A percentile compares a stretch with the other conserved stretches of the same genome.
phyloP scores from a whole-genome alignment of 2,797 vertebrate species.

The Melanotaenia maccullochi region DNA sequence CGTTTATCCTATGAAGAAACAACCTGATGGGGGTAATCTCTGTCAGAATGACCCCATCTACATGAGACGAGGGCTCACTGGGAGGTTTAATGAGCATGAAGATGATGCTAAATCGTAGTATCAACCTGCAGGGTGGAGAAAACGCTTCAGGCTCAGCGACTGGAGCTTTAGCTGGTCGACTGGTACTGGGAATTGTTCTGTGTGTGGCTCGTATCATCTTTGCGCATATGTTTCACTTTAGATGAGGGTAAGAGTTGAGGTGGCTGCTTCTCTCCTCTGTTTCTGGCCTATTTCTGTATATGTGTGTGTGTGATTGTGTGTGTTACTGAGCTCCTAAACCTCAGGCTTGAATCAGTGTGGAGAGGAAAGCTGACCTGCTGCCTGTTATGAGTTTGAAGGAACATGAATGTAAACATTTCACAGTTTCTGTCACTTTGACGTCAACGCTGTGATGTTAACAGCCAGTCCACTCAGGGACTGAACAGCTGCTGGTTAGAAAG shows the following conservation, averaged over 20 bases:
- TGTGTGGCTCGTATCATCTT: background rate
- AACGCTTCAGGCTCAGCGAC: background rate
- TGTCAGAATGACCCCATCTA: background rate
- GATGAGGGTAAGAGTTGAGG: background rate
- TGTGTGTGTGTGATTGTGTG: too few relatives aligned
- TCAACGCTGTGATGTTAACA: background rate
- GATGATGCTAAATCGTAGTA: background rate
- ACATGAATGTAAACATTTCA: background rate
- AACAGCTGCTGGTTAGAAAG: background rate
- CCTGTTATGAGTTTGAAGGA: background rate
- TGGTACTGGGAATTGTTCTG: background rate
- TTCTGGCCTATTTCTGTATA: background rate
- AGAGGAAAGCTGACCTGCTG: background rate
- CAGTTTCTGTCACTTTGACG: conserved; percentile 1
- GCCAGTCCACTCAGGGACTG: background rate
- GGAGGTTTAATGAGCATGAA: background rate
- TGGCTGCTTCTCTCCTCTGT: background rate
- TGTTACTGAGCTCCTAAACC: background rate
- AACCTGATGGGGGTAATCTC: background rate
- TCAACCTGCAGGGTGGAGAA: background rate
- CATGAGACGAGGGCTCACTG: background rate
- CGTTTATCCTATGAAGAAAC: background rate
- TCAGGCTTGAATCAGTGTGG: background rate
- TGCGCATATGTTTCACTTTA: background rate
- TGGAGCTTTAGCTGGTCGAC: background rate